Evolutionary conservation across 2,888 invertebrate species (phyloP).

Genomic region (Diaprepes abbreviatus): DNA sequence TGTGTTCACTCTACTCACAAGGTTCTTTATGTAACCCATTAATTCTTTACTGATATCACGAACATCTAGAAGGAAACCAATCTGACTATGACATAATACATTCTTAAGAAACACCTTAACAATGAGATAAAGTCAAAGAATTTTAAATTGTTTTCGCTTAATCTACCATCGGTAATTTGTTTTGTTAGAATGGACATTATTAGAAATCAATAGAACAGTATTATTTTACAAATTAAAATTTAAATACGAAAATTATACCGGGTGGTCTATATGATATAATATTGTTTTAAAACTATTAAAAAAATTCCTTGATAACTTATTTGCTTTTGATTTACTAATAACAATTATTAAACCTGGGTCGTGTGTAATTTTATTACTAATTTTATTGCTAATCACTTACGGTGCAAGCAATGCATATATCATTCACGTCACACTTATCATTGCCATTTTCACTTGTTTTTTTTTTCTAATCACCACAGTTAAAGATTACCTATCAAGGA

Average conservation of each 20-base stretch:
- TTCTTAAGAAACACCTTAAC: conserved; percentile 47
- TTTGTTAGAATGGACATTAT: conserved; percentile 37
- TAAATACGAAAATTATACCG: conserved; percentile 16
- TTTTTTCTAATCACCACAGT: too few relatives aligned
- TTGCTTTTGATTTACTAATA: too few relatives aligned
- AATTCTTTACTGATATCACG: conserved; percentile 24
- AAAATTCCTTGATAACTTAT: too few relatives aligned
- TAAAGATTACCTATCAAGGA: too few relatives aligned
- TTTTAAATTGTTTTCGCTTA: conserved; percentile 47
- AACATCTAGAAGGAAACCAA: conserved; percentile 40
- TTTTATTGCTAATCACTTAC: too few relatives aligned
- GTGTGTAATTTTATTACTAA: too few relatives aligned
- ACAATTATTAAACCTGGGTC: too few relatives aligned
- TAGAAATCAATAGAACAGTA: conserved; percentile 37
- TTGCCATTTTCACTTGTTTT: too few relatives aligned
- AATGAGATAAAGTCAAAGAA: conserved; percentile 48
- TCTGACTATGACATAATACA: conserved; percentile 47
- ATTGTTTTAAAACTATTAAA: too few relatives aligned
- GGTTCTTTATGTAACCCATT: conserved; percentile 13
- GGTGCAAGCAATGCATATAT: too few relatives aligned
- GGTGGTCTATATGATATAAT: too few relatives aligned
- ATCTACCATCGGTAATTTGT: conserved; percentile 49
- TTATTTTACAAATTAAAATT: conserved; percentile 40
- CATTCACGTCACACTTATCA: too few relatives aligned
- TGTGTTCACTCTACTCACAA: not conserved